These are phyloP conservation scores for Sclerurus mexicanus DNA, from an alignment of 2,113 vertebrate genomes.

Conservation along the genomic window DNA sequence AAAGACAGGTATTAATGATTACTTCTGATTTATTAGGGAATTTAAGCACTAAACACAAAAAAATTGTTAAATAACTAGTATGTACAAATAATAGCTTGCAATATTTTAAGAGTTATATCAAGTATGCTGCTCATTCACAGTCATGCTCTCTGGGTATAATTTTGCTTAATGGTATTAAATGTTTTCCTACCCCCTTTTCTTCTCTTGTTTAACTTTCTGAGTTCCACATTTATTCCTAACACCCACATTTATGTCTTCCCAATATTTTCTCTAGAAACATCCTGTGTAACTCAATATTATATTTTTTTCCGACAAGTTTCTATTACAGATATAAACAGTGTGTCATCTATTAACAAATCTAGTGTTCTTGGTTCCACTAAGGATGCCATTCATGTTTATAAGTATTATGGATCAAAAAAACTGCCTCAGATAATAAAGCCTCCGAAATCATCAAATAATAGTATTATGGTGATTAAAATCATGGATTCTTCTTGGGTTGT, in stretches of 20 bases:
- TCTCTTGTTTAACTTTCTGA: neutral
- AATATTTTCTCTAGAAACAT: neutral
- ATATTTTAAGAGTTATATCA: neutral
- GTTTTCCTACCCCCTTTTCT: neutral
- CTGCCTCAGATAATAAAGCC: neutral
- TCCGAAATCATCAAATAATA: neutral
- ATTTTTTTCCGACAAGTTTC: neutral
- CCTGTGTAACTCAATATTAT: neutral
- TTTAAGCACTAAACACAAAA: neutral
- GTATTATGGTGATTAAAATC: neutral
- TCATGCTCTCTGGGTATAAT: rapidly evolving
- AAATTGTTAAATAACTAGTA: neutral
- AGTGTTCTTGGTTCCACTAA: neutral
- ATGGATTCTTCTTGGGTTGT: neutral
- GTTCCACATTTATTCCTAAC: neutral
- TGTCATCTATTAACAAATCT: neutral
- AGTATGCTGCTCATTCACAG: neutral
- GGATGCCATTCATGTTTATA: neutral
- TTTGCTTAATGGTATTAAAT: neutral
- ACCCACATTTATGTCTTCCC: rapidly evolving
- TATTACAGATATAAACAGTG: neutral
- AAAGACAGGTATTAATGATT: rapidly evolving
- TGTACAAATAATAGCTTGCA: no score
- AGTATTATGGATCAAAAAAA: neutral
- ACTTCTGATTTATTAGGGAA: neutral